Base-by-base conservation (phyloP, 2,888 invertebrate species). In the Corbicula japonica region DNA sequence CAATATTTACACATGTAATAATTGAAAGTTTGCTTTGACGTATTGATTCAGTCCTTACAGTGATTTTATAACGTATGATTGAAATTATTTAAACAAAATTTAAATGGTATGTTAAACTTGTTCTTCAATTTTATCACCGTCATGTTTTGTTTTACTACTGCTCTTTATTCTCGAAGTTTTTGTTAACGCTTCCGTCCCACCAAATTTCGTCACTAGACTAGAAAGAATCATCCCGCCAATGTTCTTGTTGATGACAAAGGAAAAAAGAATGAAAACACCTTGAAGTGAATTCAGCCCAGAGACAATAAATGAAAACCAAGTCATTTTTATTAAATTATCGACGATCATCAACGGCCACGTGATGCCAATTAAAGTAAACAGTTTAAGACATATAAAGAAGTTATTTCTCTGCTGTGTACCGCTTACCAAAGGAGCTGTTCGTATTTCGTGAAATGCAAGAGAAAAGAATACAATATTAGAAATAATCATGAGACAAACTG, bases 291-390 rank as follows among this genome's bases (percentile, higher is more conserved):
- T 87, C 12, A 88, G 54, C 10, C 85, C 60, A n/a, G 81, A 80
- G 0, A 81, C 80, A 18, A 85, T 32, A 54, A 79, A 86, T 4
- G 79, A 68, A n/a, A 89, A 76, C 32, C 73, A 65, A 6, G 70
- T 69, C 21, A 80, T 52, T 5, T 77, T 79, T 3, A 87, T 63
- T 26, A 85, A 52, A 12, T 79, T 82, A 28, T 85, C 82, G 2
- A 87, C 52, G 2, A 89, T 73, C n/a, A 84, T 83, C 4, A 87
- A 60, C 18, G 85, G 34, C 89, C 89, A 89, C 38, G 85, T 76
- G 10, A 86, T 30, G 1, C 89, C 88, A 3, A 87, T 86, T 32
- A 89, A 54, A 15, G 82, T 73, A 44, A 85, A 86, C 26, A 89
- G 71, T 44, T 86, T 86, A 1, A 84, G 23, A 56, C 87, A 89